Percentiles rank a stretch among this genome's conserved stretches.
Conservation (phyloP, 2,113 vertebrate genomes). For the Proteles cristata region DNA sequence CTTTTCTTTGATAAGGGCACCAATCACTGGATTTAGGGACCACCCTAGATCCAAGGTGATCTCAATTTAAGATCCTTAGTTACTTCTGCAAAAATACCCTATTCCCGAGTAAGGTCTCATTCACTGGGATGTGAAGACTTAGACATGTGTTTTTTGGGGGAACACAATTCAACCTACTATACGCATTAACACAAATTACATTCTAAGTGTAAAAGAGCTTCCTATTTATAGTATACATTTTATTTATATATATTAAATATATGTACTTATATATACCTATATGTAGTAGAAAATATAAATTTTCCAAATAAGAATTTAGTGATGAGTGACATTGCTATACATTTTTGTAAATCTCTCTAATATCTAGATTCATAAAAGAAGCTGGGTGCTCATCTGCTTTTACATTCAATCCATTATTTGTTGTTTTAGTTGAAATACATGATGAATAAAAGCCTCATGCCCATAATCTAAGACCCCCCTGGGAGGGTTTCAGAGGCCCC, state of each 20-base stretch:
- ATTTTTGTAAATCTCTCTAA: constrained; percentile 9
- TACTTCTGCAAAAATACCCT: neutral
- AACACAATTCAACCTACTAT: neutral
- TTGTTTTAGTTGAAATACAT: neutral
- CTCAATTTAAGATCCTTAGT: neutral
- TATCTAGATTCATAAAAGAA: neutral
- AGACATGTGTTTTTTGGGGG: neutral
- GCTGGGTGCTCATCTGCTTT: neutral
- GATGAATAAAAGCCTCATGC: neutral
- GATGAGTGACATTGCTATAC: neutral
- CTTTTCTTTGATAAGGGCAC: neutral
- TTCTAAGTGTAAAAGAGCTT: neutral
- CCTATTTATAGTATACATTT: too few species aligned
- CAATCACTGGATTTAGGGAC: neutral
- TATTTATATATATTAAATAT: too few species aligned
- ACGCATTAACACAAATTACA: neutral
- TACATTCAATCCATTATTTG: neutral
- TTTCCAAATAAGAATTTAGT: neutral
- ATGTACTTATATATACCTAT: too few species aligned
- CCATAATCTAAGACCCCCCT: neutral
- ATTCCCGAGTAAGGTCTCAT: neutral
- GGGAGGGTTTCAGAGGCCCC: neutral
- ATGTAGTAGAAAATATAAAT: neutral
- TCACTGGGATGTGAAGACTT: neutral
- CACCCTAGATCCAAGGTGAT: neutral